Evolutionary conservation across 1,140 invertebrate genomes (phyloP), one percentile per base, ranked within the genome.

Genomic region (Mactra quadrangularis): DNA sequence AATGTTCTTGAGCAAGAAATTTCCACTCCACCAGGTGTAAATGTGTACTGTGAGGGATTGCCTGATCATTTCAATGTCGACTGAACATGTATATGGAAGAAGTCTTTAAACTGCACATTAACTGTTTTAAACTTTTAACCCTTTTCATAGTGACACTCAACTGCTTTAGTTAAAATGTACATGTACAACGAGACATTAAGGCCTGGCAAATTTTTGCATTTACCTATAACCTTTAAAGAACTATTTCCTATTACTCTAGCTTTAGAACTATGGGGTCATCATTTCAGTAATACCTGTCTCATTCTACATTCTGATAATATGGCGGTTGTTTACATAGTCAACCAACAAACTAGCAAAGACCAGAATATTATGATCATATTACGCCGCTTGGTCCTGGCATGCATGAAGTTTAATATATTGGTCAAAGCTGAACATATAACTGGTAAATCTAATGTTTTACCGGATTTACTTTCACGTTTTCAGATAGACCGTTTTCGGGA

Each of bases 391-490:
- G 77, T 85, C 19, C n/a, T 68, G 1, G 38, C 77, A 3, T 52
- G 53, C 35, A 53, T 84, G 31, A 70, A 59, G 62, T 60, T 47
- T 55, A 84, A 84, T 38, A 81, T 84, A 27, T 29, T 79, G 3
- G 19, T 76, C 3, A 29, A 31, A 3, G 52, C 83, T 25, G 33
- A 71, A 55, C 83, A 84, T 41, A 50, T 84, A 11, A 50, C 75
- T 2, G 83, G 83, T 15, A 71, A 76, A 29, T 22, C 35, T 0
- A 84, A 84, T 45, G 17, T 45, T 1, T 25, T 84, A 57, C n/a
- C 83, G 15, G 82, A 84, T 53, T 15, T 27, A 3, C 55, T 78
- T 53, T 84, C 82, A 60, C 82, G 82, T 71, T 84, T 72, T n/a
- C 55, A 79, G 53, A 60, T 79, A 47, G 52, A 62, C 35, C 29